Conservation (phyloP, 2,113 vertebrate species). For the Brienomyrus longianalis region DNA sequence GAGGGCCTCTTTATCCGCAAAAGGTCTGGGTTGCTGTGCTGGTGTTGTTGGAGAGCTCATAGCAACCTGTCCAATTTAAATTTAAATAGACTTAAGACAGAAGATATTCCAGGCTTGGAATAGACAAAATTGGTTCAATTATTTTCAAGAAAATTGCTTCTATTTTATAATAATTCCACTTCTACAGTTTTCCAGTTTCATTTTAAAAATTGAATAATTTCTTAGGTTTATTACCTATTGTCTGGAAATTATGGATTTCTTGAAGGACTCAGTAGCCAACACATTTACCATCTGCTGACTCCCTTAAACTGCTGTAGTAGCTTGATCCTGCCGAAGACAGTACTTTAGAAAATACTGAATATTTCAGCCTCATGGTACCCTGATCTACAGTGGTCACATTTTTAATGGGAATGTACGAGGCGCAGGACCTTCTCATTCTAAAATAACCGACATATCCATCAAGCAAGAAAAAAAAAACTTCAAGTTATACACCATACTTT, state of each 20-base stretch:
- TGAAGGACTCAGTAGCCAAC: background rate
- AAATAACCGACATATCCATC: background rate
- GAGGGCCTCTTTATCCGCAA: constrained; percentile 56
- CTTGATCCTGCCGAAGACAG: background rate
- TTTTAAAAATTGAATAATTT: background rate
- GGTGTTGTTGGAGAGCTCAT: constrained; percentile 37
- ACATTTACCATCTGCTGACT: constrained; percentile 32
- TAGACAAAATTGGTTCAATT: constrained; percentile 30
- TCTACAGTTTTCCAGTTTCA: background rate
- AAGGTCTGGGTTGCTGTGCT: constrained; percentile 43
- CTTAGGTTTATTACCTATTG: background rate
- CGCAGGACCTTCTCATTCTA: background rate
- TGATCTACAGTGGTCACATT: background rate
- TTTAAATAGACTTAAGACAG: constrained; percentile 50
- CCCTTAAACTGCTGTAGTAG: constrained; percentile 23
- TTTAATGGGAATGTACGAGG: background rate
- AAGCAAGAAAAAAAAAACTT: background rate
- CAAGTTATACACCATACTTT: background rate
- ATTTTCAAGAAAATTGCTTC: background rate
- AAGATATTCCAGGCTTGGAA: constrained; percentile 27
- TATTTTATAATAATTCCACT: background rate
- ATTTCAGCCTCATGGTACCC: background rate
- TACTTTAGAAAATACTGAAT: constrained; percentile 2
- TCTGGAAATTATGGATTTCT: background rate
- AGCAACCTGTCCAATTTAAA: constrained; percentile 54